These are phyloP conservation scores for Ceyx margarethae DNA, from an alignment of 2,113 vertebrate genomes.

Conservation along the genomic window DNA sequence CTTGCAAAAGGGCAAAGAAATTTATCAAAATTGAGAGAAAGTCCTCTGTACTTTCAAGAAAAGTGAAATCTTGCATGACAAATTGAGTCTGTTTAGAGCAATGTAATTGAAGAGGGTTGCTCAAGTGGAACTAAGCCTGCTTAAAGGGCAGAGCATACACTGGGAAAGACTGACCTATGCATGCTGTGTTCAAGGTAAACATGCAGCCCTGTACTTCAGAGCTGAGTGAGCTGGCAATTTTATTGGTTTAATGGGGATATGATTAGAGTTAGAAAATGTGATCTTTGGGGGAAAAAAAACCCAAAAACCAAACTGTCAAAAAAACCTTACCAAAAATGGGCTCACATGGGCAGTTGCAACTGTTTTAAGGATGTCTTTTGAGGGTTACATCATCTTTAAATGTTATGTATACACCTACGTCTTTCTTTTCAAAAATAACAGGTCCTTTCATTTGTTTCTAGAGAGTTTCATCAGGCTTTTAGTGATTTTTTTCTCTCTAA, in stretches of 20 bases:
- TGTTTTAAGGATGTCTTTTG: neutral
- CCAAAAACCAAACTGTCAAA: too few species aligned
- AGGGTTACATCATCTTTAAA: neutral
- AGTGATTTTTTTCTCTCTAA: neutral
- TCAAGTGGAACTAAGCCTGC: neutral
- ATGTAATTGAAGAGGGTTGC: neutral
- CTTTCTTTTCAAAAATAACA: neutral
- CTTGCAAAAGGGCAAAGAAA: conserved; percentile 50
- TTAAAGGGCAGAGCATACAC: neutral
- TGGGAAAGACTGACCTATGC: neutral
- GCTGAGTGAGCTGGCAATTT: neutral
- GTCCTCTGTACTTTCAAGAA: conserved; percentile 6
- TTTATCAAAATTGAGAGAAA: conserved; percentile 49
- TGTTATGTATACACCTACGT: neutral
- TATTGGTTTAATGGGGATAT: neutral
- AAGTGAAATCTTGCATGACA: conserved; percentile 49
- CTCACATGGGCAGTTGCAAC: neutral
- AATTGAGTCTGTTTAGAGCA: neutral
- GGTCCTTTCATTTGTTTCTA: neutral
- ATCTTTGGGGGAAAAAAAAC: neutral
- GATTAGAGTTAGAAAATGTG: neutral
- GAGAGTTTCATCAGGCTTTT: neutral
- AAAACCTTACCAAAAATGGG: neutral
- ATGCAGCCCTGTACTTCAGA: neutral
- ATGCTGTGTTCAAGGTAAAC: neutral